Conservation (phyloP, 2,888 invertebrate species). For the Callimorpha dominula region DNA sequence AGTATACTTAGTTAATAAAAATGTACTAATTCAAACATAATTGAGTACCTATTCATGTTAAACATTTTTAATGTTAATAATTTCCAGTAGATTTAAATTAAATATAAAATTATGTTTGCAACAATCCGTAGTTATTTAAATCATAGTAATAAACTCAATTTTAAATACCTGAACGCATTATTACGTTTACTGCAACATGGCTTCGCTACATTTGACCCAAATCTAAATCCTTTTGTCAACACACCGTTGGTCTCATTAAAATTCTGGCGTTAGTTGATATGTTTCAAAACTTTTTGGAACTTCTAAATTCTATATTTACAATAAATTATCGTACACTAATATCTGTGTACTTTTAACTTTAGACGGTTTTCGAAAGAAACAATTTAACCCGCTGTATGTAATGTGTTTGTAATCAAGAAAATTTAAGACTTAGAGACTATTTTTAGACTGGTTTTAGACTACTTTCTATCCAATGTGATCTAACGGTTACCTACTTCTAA, state of each 20-base stretch:
- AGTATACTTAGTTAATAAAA: too few species aligned
- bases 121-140: too few species aligned
- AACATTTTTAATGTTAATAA: too few species aligned
- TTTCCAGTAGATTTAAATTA: too few species aligned
- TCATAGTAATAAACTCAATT: too few species aligned
- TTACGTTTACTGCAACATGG: background rate
- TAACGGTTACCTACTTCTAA: too few species aligned
- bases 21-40: too few species aligned
- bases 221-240: constrained; percentile 61
- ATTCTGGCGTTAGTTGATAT: constrained; percentile 40
- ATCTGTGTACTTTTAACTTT: background rate
- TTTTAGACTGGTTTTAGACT: too few species aligned
- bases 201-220: constrained; percentile 56
- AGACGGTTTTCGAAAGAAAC: background rate
- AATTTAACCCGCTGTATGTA: background rate
- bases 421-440: too few species aligned
- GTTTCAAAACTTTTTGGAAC: constrained; percentile 2
- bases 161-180: constrained; percentile 17
- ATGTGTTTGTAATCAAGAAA: background rate
- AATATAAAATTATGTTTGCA: too few species aligned
- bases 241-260: constrained; percentile 68
- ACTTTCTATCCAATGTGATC: too few species aligned
- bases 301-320: background rate
- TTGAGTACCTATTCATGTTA: too few species aligned
- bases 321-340: background rate